Conservation (phyloP, 2,797 vertebrate species). For the Oryzias sinensis region DNA sequence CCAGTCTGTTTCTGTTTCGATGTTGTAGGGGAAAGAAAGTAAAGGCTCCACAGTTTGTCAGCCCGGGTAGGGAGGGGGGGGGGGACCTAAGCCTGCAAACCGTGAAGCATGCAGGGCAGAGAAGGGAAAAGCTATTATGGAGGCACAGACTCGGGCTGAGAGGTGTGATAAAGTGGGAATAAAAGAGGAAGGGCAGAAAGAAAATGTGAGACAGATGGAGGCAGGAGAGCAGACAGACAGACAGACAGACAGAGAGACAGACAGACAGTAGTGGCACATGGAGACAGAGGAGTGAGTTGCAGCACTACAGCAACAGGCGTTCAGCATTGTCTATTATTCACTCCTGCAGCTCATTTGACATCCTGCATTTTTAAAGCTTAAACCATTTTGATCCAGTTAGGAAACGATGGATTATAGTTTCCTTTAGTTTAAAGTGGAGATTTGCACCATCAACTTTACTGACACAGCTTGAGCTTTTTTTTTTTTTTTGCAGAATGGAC, state of each 20-base stretch:
- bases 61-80: constrained; percentile 19
- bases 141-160: constrained; percentile 45
- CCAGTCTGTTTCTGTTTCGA: constrained; percentile 41
- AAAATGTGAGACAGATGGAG: constrained; percentile 64
- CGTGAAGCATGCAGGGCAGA: constrained; percentile 60
- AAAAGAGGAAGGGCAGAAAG: constrained; percentile 40
- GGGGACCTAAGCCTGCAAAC: constrained; percentile 60
- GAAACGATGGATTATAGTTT: too few species aligned
- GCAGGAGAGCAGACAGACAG: constrained; percentile 32
- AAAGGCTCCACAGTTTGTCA: constrained; percentile 56
- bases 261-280: constrained; percentile 62
- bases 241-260: constrained; percentile 31
- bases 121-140: constrained; percentile 55
- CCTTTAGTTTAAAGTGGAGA: constrained; percentile 19
- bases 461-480: constrained; percentile 25
- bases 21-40: constrained; percentile 50
- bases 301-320: constrained; percentile 69
- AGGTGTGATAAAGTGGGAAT: constrained; percentile 58
- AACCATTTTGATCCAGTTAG: constrained; percentile 8
- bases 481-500: constrained; percentile 27
- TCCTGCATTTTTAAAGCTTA: constrained; percentile 34
- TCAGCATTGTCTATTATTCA: constrained; percentile 64
- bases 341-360: constrained; percentile 36
- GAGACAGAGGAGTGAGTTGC: constrained; percentile 52
- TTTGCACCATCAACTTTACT: constrained; percentile 20